Evolutionary conservation across 2,797 vertebrate species (phyloP), one percentile per base, ranked within the genome.

Genomic region (Sternotherus odoratus): DNA sequence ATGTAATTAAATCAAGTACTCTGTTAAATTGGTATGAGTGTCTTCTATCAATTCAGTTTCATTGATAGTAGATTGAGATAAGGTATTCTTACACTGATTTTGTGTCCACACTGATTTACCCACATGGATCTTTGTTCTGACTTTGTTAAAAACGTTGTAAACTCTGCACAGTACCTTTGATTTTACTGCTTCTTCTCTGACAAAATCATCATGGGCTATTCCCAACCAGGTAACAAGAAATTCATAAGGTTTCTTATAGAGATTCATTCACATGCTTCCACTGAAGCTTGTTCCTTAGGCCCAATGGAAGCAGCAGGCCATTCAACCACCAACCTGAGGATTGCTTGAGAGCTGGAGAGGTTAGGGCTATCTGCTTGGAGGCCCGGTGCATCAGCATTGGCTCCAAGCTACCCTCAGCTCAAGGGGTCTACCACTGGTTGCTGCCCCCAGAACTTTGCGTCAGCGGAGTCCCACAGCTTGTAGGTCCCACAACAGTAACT

Each of bases 111-210:
- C 15, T 54, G 36, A 63, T 39, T 72, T 43, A 72, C 36, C 36
- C 36, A 39, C 8, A 24, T 43, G 23, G 28, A 93, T 94, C 90
- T 16, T 10, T 91, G 79, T 88, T 78, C 80, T 90, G 78, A 88
- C 87, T 82, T 89, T 93, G 79, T 88, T 77, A 87, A 95, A 88
- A 57, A 30, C 12, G 15, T 57, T 57, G 28, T 78, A 43, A 85
- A 50, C 24, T 85, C 49, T 93, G 81, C 50, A n/a, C 51, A 85
- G 56, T n/a, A 43, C 74, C 60, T 93, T 90, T 92, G 51, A 79
- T 90, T 86, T 94, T 87, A 74, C 79, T 91, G 16, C 13, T 86
- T 12, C 21, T 87, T 3, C n/a, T 88, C 86, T 66, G 86, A 30
- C 9, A 48, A 19, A 85, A 89, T 74, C 82, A 83, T 91, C 21